These are phyloP conservation scores for Calosoma granatense DNA, from an alignment of 1,140 invertebrate species.

Conservation along the genomic window DNA sequence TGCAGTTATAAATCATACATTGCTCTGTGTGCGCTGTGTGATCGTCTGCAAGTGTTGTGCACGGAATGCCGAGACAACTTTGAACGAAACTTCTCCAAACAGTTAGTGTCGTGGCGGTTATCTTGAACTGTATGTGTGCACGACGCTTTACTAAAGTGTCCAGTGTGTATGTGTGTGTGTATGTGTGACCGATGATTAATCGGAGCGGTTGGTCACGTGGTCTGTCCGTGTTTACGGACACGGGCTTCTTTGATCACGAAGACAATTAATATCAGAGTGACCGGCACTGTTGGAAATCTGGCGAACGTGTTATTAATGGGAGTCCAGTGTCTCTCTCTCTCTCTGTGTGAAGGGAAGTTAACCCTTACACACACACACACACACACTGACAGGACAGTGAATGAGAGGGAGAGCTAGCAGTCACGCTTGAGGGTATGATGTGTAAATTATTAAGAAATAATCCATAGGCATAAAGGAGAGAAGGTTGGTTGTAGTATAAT, in stretches of 20 bases:
- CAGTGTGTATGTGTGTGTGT: too few relatives aligned
- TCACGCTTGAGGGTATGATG: not conserved
- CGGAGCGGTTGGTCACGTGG: not conserved
- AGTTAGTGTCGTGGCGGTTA: too few relatives aligned
- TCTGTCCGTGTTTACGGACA: not conserved
- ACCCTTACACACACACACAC: not conserved
- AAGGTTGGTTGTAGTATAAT: too few relatives aligned
- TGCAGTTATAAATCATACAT: too few relatives aligned
- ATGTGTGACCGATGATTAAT: slow-evolving; percentile 7
- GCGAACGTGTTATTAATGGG: slow-evolving; percentile 6
- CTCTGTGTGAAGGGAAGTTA: too few relatives aligned
- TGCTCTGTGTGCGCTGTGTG: too few relatives aligned
- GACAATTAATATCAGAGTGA: slow-evolving; percentile 9
- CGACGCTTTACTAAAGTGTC: too few relatives aligned
- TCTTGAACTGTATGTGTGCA: too few relatives aligned
- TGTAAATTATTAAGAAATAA: slow-evolving; percentile 5
- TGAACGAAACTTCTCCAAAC: too few relatives aligned
- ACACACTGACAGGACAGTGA: not conserved
- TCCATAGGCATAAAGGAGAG: not conserved
- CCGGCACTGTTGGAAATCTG: not conserved
- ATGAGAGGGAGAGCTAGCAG: not conserved
- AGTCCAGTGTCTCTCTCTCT: too few relatives aligned
- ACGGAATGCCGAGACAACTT: too few relatives aligned
- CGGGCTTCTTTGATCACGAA: slow-evolving; percentile 5
- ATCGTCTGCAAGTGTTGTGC: too few relatives aligned